Evolutionary conservation across 2,797 vertebrate genomes (phyloP), one percentile per base, ranked within the genome.

Genomic region (Gymnoscopelus braueri): DNA sequence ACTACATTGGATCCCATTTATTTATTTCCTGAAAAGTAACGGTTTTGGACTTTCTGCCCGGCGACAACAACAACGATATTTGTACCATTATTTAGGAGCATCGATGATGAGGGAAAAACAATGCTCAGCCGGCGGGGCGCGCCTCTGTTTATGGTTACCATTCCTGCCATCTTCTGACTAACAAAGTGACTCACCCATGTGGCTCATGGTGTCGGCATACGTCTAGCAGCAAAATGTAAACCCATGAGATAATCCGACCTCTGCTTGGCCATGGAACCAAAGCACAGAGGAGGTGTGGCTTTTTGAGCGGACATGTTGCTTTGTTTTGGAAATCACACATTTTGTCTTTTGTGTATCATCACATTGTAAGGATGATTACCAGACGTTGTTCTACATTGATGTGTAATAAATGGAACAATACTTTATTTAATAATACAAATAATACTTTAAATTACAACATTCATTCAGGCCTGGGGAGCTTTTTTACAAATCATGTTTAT

Each of bases 71-170:
- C 39, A 44, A 10, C 39, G 9, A 44, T 8, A 44, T 79, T 50
- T 75, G 49, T 71, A 71, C 47, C 15, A 68, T 80, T 80, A 76
- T 67, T 85, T 61, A 48, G 26, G 24, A 71, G 56, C 68, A 65
- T 50, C 77, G 70, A 82, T 80, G 67, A 79, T 62, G 39, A 10
- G 39, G 39, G 67, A 61, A 84, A 79, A 59, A 74, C 62, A 76
- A 77, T 67, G 32, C 60, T 54, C 59, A 72, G 64, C 71, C 75
- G 47, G 87, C 78, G 84, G 39, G 39, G 51, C 32, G 1, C 0
- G 26, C 35, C 60, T 87, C 26, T 89, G 85, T 88, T 89, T 84
- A 87, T 90, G 70, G 89, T 87, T 86, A 89, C 88, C 75, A 71
- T 82, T 79, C 49, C 48, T 87, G 69, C 71, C 75, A 72, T 84